A percentile compares a stretch with the other conserved stretches of the same genome.
phyloP scores from a whole-genome alignment of 2,113 vertebrate species.

The Cyphomyrus plagiostoma region DNA sequence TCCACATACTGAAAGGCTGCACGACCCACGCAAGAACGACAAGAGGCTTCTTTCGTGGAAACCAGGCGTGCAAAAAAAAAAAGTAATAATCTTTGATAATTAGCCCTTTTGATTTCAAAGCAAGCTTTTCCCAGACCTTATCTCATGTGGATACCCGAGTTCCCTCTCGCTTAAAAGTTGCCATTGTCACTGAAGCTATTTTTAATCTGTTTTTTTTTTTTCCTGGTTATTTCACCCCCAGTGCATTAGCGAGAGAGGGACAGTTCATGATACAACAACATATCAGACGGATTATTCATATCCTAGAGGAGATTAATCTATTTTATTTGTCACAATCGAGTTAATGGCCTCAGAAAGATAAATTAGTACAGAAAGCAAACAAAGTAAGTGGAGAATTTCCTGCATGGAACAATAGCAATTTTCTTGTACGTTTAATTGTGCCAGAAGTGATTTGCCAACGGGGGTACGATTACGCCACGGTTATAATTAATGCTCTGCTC shows the following conservation, averaged over 20 bases:
- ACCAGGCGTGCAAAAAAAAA: background rate
- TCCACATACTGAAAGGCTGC: background rate
- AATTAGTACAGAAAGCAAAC: conserved; percentile 13
- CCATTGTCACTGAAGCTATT: background rate
- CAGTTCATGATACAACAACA: conserved; percentile 2
- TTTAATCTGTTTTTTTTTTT: background rate
- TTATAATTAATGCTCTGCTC: conserved; percentile 1
- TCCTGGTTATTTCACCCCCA: background rate
- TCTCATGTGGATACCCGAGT: background rate
- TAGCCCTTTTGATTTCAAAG: conserved; percentile 6
- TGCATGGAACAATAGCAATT: background rate
- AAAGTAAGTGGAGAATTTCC: conserved; percentile 11
- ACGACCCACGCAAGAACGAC: background rate
- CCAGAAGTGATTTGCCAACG: background rate
- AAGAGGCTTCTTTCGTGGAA: background rate
- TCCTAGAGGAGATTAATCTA: conserved; percentile 12
- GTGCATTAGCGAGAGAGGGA: conserved; percentile 4
- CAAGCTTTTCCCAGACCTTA: background rate
- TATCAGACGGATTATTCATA: conserved; percentile 7
- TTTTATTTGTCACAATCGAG: conserved; percentile 13
- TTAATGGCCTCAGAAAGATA: conserved; percentile 10
- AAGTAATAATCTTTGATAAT: background rate
- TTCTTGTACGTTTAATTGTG: conserved; percentile 6
- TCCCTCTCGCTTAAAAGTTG: background rate
- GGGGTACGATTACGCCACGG: background rate